Evolutionary conservation across 2,888 invertebrate genomes (phyloP), one percentile per base, ranked within the genome.

Genomic region (Leptinotarsa peninsularis): DNA sequence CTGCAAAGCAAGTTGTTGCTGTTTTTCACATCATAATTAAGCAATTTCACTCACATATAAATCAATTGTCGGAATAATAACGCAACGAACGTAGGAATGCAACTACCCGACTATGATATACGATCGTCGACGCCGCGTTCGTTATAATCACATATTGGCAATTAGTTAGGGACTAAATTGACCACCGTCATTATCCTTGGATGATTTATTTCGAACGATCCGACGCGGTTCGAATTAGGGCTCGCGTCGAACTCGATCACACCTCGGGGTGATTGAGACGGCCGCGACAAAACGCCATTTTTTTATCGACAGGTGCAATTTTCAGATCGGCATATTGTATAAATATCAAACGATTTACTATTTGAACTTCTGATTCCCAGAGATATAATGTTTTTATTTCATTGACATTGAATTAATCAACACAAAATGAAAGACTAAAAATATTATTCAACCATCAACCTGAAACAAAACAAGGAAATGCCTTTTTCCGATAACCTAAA

Each of bases 71-170:
- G 70, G 58, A 74, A 79, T 78, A 79, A 79, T 79, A 58, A 58
- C 58, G 14, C 43, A 43, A 63, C 63, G 76, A 79, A 77, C 72
- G 74, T 67, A 77, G 71, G 67, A 52, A 71, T 67, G 72, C 50
- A 68, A 68, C 68, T 52, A 68, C 50, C 33, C 54, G 71, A 80
- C 79, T 83, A 86, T 87, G 86, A 87, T 87, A 85, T 86, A 87
- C 86, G 84, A 83, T 82, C 82, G 83, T 83, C 82, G 84, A 82
- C 84, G 85, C 82, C 81, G 78, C 84, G 87, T 87, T 87, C 85
- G 87, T 87, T 87, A 87, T 88, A 88, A 88, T 88, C 87, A 86
- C 87, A 87, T 88, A 88, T 88, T 88, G 87, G 87, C 88, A 88
- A 88, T 88, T 88, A 88, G 87, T 87, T 88, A 86, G 87, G 86